phyloP scores from a whole-genome alignment of 2,113 vertebrate genomes.

The Fregetta grallaria region DNA sequence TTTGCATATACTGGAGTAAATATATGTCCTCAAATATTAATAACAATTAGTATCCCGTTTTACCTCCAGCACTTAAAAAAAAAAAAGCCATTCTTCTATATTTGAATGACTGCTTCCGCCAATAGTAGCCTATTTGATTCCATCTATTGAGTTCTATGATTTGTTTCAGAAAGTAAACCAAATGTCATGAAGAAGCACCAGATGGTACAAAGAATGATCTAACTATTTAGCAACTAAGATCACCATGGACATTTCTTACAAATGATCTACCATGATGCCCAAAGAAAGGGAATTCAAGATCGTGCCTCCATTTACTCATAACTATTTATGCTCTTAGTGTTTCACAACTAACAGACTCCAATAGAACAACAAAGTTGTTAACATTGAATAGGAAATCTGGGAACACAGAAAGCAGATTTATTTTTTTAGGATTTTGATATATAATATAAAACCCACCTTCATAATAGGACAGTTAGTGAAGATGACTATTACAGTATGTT shows the following conservation, averaged over 20 bases:
- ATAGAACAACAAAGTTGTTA: not conserved
- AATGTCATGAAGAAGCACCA: not conserved
- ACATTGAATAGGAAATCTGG: not conserved
- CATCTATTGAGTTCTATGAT: not conserved
- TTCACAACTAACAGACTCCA: not conserved
- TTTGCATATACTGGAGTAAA: not conserved
- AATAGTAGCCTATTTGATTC: not conserved
- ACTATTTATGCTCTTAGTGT: not conserved
- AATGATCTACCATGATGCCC: not conserved
- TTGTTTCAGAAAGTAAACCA: not conserved
- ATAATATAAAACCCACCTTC: not conserved
- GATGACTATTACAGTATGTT: accelerated
- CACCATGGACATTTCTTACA: not conserved
- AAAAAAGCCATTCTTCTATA: not conserved
- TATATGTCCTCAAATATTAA: not conserved
- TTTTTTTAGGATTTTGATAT: not conserved
- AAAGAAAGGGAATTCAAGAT: not conserved
- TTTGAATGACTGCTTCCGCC: not conserved
- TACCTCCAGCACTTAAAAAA: not conserved
- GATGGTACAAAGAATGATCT: not conserved
- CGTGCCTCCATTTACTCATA: not conserved
- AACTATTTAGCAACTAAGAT: not conserved
- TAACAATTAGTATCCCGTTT: not conserved
- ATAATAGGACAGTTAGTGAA: not conserved
- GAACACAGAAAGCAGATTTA: not conserved